Conservation (phyloP, 2,888 invertebrate genomes). For the Cheilosia urbana region DNA sequence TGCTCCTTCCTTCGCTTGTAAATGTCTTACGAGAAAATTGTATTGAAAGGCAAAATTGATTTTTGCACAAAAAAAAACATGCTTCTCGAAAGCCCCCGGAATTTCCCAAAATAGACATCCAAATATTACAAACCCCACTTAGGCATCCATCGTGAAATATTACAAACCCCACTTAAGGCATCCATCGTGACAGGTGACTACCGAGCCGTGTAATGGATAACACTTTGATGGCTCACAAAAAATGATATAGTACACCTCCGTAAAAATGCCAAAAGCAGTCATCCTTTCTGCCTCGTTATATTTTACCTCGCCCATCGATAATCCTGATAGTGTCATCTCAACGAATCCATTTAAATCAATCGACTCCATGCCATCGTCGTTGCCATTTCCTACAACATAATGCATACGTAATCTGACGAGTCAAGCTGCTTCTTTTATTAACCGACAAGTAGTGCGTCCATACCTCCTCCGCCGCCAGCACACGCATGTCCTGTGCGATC, state of each 20-base stretch:
- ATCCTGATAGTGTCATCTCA: conserved; percentile 46
- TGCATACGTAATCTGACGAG: conserved; percentile 63
- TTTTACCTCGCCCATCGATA: conserved; percentile 9
- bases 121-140: neutral
- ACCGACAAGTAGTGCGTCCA: conserved; percentile 15
- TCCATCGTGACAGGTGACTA: conserved; percentile 23
- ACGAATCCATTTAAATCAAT: conserved; percentile 65
- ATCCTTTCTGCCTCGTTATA: neutral
- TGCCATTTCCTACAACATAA: conserved; percentile 31
- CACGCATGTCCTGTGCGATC: conserved; percentile 38
- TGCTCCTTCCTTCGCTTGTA: too few relatives aligned
- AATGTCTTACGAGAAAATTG: too few relatives aligned
- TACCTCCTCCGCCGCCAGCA: neutral
- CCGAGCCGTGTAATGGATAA: conserved; percentile 46
- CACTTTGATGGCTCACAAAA: conserved; percentile 33
- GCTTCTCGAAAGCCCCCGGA: too few relatives aligned
- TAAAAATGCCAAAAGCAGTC: neutral
- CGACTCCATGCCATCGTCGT: conserved; percentile 35
- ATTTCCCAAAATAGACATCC: neutral
- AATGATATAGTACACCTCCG: conserved; percentile 31
- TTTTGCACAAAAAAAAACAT: too few relatives aligned
- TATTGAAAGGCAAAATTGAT: too few relatives aligned
- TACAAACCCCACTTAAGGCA: neutral
- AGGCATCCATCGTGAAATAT: conserved; percentile 15
- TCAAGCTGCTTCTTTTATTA: conserved; percentile 58